Evolutionary conservation across 2,797 vertebrate genomes (phyloP).

Genomic region (Cossypha dichroa): DNA sequence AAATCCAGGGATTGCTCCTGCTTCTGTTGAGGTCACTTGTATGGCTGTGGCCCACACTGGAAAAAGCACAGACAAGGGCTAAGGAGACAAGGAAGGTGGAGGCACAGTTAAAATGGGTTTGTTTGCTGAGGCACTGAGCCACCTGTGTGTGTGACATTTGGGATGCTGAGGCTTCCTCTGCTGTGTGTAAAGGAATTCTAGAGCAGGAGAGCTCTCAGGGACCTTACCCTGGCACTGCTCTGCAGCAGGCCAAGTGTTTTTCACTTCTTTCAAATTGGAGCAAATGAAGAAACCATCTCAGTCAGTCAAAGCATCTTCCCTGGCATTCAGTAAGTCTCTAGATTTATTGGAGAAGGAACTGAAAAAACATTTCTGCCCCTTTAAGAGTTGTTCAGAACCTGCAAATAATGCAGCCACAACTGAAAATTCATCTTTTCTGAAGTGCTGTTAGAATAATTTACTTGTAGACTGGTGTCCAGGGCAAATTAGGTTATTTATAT

Average conservation of each 20-base stretch:
- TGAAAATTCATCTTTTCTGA: conserved; percentile 9
- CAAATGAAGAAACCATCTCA: background rate
- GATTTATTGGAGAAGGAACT: background rate
- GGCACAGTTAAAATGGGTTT: background rate
- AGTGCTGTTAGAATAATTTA: conserved; percentile 29
- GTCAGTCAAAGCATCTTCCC: background rate
- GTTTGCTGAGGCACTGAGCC: background rate
- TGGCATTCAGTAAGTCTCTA: background rate
- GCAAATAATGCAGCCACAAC: background rate
- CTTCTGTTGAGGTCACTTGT: background rate
- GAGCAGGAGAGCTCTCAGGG: background rate
- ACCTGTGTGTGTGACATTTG: background rate
- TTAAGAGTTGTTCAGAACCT: background rate
- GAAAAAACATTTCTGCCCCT: background rate
- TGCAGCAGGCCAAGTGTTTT: background rate
- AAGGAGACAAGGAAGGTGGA: background rate
- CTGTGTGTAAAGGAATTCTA: background rate
- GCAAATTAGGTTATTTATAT: conserved; percentile 38
- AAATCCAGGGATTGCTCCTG: background rate
- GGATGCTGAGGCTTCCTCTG: background rate
- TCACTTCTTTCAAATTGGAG: rapidly evolving
- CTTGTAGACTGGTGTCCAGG: background rate
- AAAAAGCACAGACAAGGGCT: background rate
- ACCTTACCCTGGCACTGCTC: background rate
- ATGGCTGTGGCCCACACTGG: background rate